These are phyloP conservation scores for Platycnemis pennipes DNA, from an alignment of 2,888 invertebrate species.

Conservation along the genomic window DNA sequence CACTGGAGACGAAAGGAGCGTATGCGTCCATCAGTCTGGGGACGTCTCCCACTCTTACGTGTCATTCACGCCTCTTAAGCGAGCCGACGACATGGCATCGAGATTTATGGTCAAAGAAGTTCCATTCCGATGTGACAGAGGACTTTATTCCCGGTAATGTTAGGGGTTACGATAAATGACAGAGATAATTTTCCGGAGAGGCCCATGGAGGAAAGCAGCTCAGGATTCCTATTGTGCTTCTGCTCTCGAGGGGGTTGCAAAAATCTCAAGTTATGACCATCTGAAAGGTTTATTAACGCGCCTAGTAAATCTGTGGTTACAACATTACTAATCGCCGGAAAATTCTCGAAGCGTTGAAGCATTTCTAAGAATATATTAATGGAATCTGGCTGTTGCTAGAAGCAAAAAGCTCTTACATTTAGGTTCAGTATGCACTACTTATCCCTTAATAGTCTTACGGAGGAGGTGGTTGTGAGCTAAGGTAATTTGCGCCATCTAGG, in stretches of 20 bases:
- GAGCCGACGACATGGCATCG: not conserved
- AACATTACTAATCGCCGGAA: no score
- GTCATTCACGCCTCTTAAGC: not conserved
- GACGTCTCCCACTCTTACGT: not conserved
- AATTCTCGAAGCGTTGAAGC: no score
- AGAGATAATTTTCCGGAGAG: not conserved
- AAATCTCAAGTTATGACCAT: no score
- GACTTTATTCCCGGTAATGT: not conserved
- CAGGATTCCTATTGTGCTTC: not conserved
- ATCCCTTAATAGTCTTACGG: no score
- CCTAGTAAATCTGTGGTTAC: no score
- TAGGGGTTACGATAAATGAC: not conserved
- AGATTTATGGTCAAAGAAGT: not conserved
- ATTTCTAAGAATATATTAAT: no score
- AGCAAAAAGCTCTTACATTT: no score
- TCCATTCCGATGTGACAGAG: not conserved
- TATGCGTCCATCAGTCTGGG: not conserved
- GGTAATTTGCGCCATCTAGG: no score
- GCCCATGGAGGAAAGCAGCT: not conserved
- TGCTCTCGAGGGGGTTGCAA: not conserved
- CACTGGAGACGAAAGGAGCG: not conserved
- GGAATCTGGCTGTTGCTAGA: no score
- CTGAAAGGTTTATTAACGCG: no score
- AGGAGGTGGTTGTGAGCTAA: no score
- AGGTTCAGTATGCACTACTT: no score